These are phyloP conservation scores for Aphrocallistes beatrix DNA, from an alignment of 37 sponge, comb jelly and placozoan genomes.

Conservation along the genomic window DNA sequence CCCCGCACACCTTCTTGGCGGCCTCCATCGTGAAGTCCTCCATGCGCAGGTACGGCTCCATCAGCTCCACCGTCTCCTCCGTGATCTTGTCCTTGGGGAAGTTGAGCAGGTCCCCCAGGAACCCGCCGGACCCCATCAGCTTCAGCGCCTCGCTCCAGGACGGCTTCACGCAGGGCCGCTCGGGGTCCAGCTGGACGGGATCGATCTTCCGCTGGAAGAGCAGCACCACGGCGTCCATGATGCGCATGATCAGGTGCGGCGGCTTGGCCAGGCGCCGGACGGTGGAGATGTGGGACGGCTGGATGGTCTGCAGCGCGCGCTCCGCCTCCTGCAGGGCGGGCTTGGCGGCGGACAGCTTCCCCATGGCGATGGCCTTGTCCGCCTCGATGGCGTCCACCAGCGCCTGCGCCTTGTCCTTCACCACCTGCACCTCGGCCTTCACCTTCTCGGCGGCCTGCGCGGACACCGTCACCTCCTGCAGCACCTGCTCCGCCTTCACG, in stretches of 20 bases:
- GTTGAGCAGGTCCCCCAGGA: conserved; percentile 69
- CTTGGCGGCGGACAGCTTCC: conserved; percentile 75
- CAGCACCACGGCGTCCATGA: conserved; percentile 96
- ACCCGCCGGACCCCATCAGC: conserved; percentile 83
- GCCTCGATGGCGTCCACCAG: conserved; percentile 81
- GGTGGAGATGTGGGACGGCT: conserved; percentile 88
- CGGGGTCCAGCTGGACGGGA: conserved; percentile 46
- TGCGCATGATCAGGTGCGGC: conserved; percentile 98
- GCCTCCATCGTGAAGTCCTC: conserved; percentile 83
- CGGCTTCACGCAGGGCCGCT: conserved; percentile 68
- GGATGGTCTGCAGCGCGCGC: conserved; percentile 92
- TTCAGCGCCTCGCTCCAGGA: conserved; percentile 94
- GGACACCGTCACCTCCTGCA: conserved; percentile 83
- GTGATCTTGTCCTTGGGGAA: conserved; percentile 95
- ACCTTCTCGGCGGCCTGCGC: conserved; percentile 98
- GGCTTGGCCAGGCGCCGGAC: conserved; percentile 94
- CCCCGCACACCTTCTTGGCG: conserved; percentile 94
- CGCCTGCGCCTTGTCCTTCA: conserved; percentile 95
- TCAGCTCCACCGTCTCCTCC: conserved; percentile 91
- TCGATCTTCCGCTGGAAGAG: conserved; percentile 64
- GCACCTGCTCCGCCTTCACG: conserved; percentile 81
- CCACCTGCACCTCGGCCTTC: conserved; percentile 91
- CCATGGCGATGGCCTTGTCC: conserved; percentile 84
- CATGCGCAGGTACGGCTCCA: conserved; percentile 87
- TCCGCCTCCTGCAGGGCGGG: conserved; percentile 96